A percentile compares a stretch with the other conserved stretches of the same genome.
Conservation (phyloP, 2,888 invertebrate species). For the Pristionchus mayeri region DNA sequence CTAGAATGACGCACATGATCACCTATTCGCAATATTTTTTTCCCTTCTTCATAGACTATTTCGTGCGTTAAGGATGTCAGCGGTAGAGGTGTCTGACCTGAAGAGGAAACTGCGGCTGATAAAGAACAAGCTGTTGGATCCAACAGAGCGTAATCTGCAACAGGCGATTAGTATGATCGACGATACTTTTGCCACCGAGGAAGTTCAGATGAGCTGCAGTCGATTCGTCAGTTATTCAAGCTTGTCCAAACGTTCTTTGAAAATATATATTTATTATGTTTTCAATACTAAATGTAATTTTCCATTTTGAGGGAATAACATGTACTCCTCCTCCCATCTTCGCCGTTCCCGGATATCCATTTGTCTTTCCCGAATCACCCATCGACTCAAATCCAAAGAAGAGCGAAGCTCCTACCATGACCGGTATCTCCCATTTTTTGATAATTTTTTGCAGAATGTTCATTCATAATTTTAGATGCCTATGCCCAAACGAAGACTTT, state of each 20-base stretch:
- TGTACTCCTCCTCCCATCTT: neutral
- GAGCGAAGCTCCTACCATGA: neutral
- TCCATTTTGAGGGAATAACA: neutral
- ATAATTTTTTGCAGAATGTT: no score
- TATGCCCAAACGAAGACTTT: neutral
- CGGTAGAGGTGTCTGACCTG: constrained; percentile 6
- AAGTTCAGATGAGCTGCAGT: neutral
- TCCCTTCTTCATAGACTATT: no score
- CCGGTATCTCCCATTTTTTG: neutral
- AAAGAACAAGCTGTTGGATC: neutral
- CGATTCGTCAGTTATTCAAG: neutral
- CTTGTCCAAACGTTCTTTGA: no score
- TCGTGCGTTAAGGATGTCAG: neutral
- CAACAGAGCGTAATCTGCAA: neutral
- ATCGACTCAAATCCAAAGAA: neutral
- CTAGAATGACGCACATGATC: no score
- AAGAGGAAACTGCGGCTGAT: constrained; percentile 32
- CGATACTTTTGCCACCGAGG: constrained; percentile 4
- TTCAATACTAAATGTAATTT: no score
- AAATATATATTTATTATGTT: no score
- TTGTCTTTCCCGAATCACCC: neutral
- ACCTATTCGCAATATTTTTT: no score
- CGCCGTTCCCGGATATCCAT: neutral
- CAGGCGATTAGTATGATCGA: constrained; percentile 25
- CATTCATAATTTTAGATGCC: neutral